A percentile compares a stretch with the other conserved stretches of the same genome.
Evolutionary conservation across 2,113 vertebrate genomes (phyloP).

Genomic region (Aptenodytes forsteri): DNA sequence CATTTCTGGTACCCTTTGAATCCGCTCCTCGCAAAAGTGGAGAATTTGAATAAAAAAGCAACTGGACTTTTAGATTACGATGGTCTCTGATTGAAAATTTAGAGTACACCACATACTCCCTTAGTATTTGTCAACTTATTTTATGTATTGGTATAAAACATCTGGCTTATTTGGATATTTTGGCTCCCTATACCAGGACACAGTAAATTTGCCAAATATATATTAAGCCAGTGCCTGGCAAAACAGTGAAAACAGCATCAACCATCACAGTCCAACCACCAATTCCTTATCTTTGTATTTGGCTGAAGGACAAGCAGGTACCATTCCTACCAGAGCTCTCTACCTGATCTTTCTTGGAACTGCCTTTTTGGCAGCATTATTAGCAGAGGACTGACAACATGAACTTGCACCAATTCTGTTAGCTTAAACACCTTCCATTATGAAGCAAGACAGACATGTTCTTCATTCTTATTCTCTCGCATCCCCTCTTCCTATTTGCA

Average conservation of each 20-base stretch:
- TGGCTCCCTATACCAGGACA: background rate
- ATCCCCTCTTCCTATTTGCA: background rate
- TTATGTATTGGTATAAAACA: background rate
- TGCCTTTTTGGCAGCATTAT: background rate
- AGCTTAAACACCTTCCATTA: background rate
- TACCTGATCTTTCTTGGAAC: background rate
- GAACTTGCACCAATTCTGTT: background rate
- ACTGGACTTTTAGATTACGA: background rate
- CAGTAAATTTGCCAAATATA: background rate
- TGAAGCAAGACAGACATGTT: fast-evolving
- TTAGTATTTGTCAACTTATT: background rate
- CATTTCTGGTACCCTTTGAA: background rate
- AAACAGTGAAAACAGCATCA: background rate
- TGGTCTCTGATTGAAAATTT: background rate
- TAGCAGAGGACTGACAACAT: background rate
- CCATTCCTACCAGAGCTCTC: background rate
- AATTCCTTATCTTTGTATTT: background rate
- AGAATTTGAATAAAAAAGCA: background rate
- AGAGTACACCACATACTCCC: background rate
- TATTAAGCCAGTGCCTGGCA: background rate
- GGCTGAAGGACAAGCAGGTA: background rate
- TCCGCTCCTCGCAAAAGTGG: background rate
- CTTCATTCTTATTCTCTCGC: background rate
- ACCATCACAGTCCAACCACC: background rate
- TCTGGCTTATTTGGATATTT: background rate